Percentiles rank a stretch among this genome's conserved stretches.
Conservation (phyloP, 2,113 vertebrate genomes). For the Fulmarus glacialis region DNA sequence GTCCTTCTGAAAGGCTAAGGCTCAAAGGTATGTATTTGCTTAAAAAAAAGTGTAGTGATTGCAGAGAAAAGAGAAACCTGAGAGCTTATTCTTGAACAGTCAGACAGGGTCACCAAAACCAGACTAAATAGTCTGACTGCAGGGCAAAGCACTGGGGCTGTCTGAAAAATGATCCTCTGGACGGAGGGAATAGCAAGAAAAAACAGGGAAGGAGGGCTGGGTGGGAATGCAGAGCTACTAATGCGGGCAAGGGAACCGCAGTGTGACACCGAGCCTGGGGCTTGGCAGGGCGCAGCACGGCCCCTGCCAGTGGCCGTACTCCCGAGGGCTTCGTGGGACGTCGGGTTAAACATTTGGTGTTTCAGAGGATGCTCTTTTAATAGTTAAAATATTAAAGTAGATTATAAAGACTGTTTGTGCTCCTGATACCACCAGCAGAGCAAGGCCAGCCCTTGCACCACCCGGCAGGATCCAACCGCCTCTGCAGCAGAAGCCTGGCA, state of each 20-base stretch:
- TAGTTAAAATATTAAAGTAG: too few relatives aligned
- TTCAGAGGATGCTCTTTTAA: background rate
- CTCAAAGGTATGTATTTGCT: slow-evolving; percentile 68
- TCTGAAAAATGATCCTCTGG: slow-evolving; percentile 77
- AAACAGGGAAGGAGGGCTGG: background rate
- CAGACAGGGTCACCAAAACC: slow-evolving; percentile 84
- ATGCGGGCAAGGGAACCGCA: background rate
- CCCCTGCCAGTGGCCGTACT: rapidly evolving
- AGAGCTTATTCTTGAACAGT: slow-evolving; percentile 72
- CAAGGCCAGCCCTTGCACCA: too few relatives aligned
- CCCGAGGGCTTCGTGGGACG: rapidly evolving
- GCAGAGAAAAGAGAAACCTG: slow-evolving; percentile 73
- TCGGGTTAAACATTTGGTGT: rapidly evolving
- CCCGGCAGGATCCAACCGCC: rapidly evolving
- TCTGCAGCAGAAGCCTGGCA: background rate
- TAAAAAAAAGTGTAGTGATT: slow-evolving; percentile 35
- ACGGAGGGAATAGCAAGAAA: slow-evolving; percentile 30
- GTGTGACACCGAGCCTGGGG: background rate
- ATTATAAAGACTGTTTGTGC: rapidly evolving
- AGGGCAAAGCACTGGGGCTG: slow-evolving; percentile 65
- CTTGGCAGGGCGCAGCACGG: background rate
- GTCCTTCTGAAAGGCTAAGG: slow-evolving; percentile 32
- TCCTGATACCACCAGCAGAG: background rate
- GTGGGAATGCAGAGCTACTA: background rate
- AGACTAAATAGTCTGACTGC: slow-evolving; percentile 88